Percentiles rank a stretch among this genome's conserved stretches.
These are phyloP conservation scores for Lobophora halterata DNA, from an alignment of 2,888 invertebrate genomes.

Conservation along the genomic window DNA sequence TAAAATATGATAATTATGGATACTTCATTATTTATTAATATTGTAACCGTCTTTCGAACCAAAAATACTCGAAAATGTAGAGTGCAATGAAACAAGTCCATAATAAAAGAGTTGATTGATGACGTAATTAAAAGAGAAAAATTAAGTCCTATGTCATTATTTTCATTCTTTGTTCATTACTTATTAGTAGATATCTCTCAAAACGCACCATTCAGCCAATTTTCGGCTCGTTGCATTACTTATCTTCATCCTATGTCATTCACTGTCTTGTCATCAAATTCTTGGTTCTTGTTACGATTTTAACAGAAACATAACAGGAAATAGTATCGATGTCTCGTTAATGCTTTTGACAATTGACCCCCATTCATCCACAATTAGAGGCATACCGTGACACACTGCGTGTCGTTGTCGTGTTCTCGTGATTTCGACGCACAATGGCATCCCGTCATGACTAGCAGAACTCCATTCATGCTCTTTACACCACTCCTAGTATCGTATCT, in stretches of 20 bases:
- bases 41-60: conserved; percentile 17
- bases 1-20: conserved; percentile 40
- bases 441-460: conserved; percentile 72
- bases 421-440: conserved; percentile 74
- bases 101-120: too few species aligned
- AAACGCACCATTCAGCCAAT: too few species aligned
- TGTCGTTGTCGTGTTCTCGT: conserved; percentile 62
- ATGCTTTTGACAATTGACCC: conserved; percentile 71
- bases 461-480: conserved; percentile 64
- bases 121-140: too few species aligned
- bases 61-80: too few species aligned
- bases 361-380: conserved; percentile 76
- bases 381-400: conserved; percentile 58
- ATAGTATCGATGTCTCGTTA: conserved; percentile 48
- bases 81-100: too few species aligned
- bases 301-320: conserved; percentile 50
- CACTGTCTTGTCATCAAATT: too few species aligned
- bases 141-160: too few species aligned
- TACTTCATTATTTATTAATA: conserved; percentile 28
- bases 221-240: too few species aligned
- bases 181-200: too few species aligned
- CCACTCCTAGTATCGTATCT: conserved; percentile 10
- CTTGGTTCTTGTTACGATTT: too few species aligned
- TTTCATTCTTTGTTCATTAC: too few species aligned
- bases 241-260: too few species aligned